Conservation (phyloP, 2,113 vertebrate genomes). For the Erpornis zantholeuca region DNA sequence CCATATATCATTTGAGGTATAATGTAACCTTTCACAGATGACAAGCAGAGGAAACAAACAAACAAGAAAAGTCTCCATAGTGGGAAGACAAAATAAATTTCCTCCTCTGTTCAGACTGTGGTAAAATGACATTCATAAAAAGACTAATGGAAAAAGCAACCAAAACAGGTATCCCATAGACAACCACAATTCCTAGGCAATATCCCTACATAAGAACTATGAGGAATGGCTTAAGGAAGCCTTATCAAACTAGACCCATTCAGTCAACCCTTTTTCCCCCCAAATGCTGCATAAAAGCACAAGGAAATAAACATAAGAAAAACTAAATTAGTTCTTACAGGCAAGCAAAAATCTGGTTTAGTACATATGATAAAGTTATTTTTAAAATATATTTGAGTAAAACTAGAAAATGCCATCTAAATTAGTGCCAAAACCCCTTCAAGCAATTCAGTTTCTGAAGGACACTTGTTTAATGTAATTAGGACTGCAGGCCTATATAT, state of each 20-base stretch:
- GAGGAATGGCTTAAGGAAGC: background rate
- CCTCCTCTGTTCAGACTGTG: background rate
- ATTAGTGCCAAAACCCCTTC: background rate
- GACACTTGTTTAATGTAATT: background rate
- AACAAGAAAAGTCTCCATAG: too few species aligned
- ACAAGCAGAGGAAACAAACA: background rate
- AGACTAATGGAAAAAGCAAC: background rate
- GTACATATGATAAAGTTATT: background rate
- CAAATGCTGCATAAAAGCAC: background rate
- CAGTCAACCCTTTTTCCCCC: rapidly evolving
- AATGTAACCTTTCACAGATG: background rate
- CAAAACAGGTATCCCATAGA: background rate
- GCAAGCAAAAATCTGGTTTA: background rate
- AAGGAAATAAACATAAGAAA: background rate
- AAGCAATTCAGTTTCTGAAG: background rate
- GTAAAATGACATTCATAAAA: background rate
- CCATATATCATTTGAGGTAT: background rate
- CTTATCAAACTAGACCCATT: background rate
- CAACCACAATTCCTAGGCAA: background rate
- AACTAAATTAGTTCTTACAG: background rate
- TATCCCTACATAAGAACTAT: background rate
- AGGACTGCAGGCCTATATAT: background rate
- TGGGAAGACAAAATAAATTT: background rate
- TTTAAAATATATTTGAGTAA: background rate
- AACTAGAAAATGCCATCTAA: background rate